Evolutionary conservation across 2,797 vertebrate species (phyloP), one percentile per base, ranked within the genome.

Genomic region (Periophthalmus magnuspinnatus): DNA sequence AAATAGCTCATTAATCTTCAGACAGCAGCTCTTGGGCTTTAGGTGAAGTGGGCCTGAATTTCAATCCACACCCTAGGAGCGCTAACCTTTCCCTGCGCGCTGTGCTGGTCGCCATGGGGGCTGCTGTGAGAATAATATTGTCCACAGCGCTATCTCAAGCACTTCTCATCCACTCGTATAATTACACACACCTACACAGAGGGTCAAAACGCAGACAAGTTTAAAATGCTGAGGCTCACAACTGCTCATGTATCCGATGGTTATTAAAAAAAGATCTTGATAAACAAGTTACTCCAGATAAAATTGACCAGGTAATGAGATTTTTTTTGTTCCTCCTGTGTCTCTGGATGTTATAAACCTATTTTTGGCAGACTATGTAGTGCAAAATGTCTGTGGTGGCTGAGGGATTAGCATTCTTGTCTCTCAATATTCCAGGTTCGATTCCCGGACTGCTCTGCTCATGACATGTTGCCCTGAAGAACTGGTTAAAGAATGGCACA

Each of bases 1-100:
- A 92, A 93, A 93, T 83, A 95, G 92, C 89, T 96, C 93, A 95
- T 96, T 96, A 96, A 95, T 96, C 94, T 95, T 95, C 89, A 93
- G 88, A 87, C 82, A 92, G 84, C 79, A 91, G 88, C 86, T 93
- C 90, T 81, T 90, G 82, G 86, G 84, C 81, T 83, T 61, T 50
- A 86, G 90, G 90, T 94, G 92, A 93, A 93, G 90, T 93, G 93
- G 91, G 91, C 91, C 89, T 91, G 93, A 92, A 94, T 94, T 94
- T 93, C 89, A 94, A 94, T 92, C 89, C 86, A 81, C 84, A 75
- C 74, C 84, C 82, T 89, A 80, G 83, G 86, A 84, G 81, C 65
- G 65, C 78, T 90, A 91, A 92, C 91, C 90, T 92, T 92, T 88
- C 78, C 87, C 76, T 83, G 86, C 68, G 74, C 68, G 71, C 68